Conservation (phyloP, 2,888 invertebrate genomes). For the Cheilosia grossa region DNA sequence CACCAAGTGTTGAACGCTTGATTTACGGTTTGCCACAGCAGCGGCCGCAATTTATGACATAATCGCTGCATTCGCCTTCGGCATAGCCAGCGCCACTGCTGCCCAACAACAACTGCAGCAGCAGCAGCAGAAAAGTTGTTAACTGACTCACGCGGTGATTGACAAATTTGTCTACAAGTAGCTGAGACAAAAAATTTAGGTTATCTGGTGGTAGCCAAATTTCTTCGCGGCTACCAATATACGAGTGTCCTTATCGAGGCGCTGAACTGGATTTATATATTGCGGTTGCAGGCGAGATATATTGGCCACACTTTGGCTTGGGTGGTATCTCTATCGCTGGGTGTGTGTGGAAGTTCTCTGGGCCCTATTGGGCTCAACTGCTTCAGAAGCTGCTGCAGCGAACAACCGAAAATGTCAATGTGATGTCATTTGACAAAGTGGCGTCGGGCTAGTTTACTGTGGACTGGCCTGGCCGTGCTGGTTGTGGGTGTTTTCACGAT, state of each 20-base stretch:
- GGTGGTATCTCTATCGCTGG: slow-evolving; percentile 38
- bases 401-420: slow-evolving; percentile 51
- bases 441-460: slow-evolving; percentile 20
- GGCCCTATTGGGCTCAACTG: slow-evolving; percentile 64
- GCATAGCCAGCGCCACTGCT: background rate
- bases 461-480: background rate
- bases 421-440: slow-evolving; percentile 45
- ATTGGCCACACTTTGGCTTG: slow-evolving; percentile 19
- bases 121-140: slow-evolving; percentile 17
- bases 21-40: slow-evolving; percentile 44
- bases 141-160: slow-evolving; percentile 45
- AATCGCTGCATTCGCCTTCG: slow-evolving; percentile 26
- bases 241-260: slow-evolving; percentile 51
- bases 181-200: slow-evolving; percentile 54
- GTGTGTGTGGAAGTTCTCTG: slow-evolving; percentile 62
- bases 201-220: slow-evolving; percentile 67
- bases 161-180: slow-evolving; percentile 70
- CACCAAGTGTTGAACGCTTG: slow-evolving; percentile 65
- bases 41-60: slow-evolving; percentile 61
- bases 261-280: slow-evolving; percentile 39
- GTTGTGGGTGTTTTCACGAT: slow-evolving; percentile 55
- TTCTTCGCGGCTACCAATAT: slow-evolving; percentile 61
- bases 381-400: slow-evolving; percentile 64
- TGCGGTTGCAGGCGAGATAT: slow-evolving; percentile 30
- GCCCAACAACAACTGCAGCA: background rate